These are phyloP conservation scores for Dipodomys spectabilis DNA, from an alignment of 2,113 vertebrate genomes.

Conservation along the genomic window DNA sequence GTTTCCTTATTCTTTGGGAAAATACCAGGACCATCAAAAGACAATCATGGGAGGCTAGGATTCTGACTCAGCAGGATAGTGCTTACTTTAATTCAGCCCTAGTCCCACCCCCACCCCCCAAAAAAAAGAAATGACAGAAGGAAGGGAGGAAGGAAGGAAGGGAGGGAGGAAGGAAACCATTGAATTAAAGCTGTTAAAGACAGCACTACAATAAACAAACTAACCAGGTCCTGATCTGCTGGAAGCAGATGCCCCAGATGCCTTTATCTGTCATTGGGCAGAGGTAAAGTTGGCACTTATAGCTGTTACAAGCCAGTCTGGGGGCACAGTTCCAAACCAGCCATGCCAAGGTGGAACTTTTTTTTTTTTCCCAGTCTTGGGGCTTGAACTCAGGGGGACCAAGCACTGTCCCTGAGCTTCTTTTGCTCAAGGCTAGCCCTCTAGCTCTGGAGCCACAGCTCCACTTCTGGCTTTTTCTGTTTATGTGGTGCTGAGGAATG, in stretches of 20 bases:
- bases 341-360: background rate
- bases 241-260: background rate
- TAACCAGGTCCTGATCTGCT: background rate
- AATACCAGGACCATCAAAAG: background rate
- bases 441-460: no score
- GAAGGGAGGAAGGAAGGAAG: no score
- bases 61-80: background rate
- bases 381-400: no score
- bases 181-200: background rate
- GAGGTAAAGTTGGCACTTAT: no score
- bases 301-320: background rate
- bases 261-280: no score
- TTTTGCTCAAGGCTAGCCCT: no score
- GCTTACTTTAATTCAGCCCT: no score
- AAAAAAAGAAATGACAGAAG: no score
- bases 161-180: no score
- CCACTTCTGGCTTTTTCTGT: no score
- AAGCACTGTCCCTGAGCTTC: no score
- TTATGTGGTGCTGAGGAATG: no score
- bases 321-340: background rate
- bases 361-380: background rate
- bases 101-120: background rate
- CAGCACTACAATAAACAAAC: background rate
- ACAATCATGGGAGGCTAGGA: background rate
- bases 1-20: constrained; percentile 30